phyloP scores from a whole-genome alignment of 2,888 invertebrate genomes.

The Bhutanitis thaidina region DNA sequence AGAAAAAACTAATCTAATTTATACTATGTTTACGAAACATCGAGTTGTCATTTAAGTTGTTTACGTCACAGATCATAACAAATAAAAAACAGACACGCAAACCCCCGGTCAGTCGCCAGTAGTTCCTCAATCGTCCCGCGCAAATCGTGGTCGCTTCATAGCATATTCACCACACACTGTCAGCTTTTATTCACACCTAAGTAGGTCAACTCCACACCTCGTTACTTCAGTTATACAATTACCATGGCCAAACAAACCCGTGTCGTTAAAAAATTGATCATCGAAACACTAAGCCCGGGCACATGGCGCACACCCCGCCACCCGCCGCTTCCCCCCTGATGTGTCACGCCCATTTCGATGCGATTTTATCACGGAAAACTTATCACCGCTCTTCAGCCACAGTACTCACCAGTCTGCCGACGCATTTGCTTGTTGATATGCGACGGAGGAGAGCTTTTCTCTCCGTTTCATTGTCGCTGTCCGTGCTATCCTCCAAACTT shows the following conservation, averaged over 20 bases:
- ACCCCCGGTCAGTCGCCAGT: slow-evolving; percentile 7
- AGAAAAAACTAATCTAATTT: too few relatives aligned
- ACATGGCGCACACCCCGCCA: slow-evolving; percentile 50
- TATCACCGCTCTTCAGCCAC: slow-evolving; percentile 1
- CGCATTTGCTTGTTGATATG: slow-evolving; percentile 90
- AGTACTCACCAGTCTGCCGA: slow-evolving; percentile 85
- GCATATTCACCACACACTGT: neutral
- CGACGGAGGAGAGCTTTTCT: slow-evolving; percentile 88
- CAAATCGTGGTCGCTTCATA: slow-evolving; percentile 6
- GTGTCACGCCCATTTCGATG: slow-evolving; percentile 48
- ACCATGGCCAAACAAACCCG: slow-evolving; percentile 37
- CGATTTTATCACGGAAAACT: slow-evolving; percentile 17
- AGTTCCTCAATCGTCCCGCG: slow-evolving; percentile 10
- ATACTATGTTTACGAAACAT: neutral
- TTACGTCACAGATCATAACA: slow-evolving; percentile 17
- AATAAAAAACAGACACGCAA: slow-evolving; percentile 2
- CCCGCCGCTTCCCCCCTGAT: slow-evolving; percentile 33
- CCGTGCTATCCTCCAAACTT: slow-evolving; percentile 78
- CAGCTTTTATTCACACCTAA: slow-evolving; percentile 12
- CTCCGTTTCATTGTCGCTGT: slow-evolving; percentile 91
- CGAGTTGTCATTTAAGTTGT: neutral
- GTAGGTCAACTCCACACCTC: slow-evolving; percentile 24
- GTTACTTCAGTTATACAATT: slow-evolving; percentile 35
- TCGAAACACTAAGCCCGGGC: slow-evolving; percentile 39
- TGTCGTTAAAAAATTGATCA: slow-evolving; percentile 47